phyloP scores from a whole-genome alignment of 2,113 vertebrate species.

The Phoxinus phoxinus region DNA sequence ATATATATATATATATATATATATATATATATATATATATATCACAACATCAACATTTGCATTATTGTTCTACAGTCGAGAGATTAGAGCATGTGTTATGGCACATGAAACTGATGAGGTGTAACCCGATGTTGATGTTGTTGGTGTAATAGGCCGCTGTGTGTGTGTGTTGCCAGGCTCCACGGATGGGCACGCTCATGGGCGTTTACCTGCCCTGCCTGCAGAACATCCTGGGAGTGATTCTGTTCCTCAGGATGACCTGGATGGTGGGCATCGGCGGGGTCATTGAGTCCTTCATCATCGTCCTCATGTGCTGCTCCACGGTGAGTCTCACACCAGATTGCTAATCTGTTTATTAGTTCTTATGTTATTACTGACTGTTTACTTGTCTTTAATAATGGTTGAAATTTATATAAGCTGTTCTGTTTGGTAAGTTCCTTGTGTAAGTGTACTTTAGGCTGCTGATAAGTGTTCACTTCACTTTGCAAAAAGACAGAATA shows the following conservation, averaged over 20 bases:
- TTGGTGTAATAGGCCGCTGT: neutral
- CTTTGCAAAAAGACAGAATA: too few relatives aligned
- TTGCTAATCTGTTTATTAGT: too few relatives aligned
- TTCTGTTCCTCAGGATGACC: constrained; percentile 97
- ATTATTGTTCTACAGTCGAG: neutral
- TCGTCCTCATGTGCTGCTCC: constrained; percentile 95
- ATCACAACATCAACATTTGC: neutral
- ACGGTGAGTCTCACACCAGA: constrained; percentile 79
- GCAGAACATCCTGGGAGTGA: constrained; percentile 99
- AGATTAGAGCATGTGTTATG: neutral
- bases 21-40: too few relatives aligned
- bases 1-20: too few relatives aligned
- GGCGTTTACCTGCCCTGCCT: constrained; percentile 97
- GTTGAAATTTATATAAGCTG: too few relatives aligned
- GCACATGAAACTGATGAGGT: neutral
- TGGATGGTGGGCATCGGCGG: constrained; percentile 97
- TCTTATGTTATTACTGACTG: too few relatives aligned
- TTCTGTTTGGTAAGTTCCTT: too few relatives aligned
- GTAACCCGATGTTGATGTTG: neutral
- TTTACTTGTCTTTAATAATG: too few relatives aligned
- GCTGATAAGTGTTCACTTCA: too few relatives aligned
- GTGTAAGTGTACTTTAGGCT: too few relatives aligned
- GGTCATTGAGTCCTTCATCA: constrained; percentile 93
- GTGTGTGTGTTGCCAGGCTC: constrained; percentile 77
- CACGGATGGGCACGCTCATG: constrained; percentile 96